phyloP scores from a whole-genome alignment of 2,797 vertebrate species.

The Phoeniculus purpureus region DNA sequence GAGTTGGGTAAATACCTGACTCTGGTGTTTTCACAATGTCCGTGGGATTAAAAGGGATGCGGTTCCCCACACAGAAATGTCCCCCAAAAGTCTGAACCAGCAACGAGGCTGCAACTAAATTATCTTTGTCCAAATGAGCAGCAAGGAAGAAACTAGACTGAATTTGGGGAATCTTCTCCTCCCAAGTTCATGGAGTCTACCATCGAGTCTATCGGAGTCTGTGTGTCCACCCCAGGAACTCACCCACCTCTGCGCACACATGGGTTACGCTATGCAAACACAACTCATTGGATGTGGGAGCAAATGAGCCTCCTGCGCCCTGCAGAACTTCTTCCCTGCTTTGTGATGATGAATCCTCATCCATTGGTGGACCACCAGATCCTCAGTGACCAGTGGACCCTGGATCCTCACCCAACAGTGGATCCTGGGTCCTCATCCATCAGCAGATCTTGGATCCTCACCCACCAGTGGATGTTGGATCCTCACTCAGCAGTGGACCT shows the following conservation, averaged over 20 bases:
- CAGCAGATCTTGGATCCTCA: no score
- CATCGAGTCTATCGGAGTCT: accelerated
- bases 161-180: not conserved
- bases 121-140: not conserved
- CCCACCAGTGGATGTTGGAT: no score
- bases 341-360: not conserved
- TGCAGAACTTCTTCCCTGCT: not conserved
- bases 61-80: not conserved
- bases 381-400: no score
- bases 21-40: not conserved
- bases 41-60: not conserved
- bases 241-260: accelerated
- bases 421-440: no score
- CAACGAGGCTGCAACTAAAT: not conserved
- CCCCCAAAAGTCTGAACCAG: not conserved
- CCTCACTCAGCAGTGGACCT: no score
- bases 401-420: no score
- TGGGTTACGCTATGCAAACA: not conserved
- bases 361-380: not conserved
- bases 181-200: no score
- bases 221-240: not conserved
- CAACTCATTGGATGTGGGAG: not conserved
- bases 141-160: not conserved
- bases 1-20: constrained; percentile 31
- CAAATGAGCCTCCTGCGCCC: not conserved